Evolutionary conservation across 2,797 vertebrate genomes (phyloP).

Genomic region (Sebastes glaucus): DNA sequence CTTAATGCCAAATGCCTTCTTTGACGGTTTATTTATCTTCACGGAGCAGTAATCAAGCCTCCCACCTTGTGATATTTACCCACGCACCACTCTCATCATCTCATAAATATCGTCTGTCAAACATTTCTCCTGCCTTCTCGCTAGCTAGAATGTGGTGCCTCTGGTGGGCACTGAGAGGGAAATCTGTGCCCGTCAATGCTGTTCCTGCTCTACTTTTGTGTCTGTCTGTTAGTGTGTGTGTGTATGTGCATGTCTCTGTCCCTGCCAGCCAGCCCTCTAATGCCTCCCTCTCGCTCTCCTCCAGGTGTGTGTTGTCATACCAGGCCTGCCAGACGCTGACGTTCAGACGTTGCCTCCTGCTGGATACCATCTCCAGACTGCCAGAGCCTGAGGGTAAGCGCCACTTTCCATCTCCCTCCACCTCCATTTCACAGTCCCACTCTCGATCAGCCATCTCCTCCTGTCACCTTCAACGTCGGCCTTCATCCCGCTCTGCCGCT

Average conservation of each 20-base stretch:
- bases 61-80: conserved; percentile 78
- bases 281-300: conserved; percentile 64
- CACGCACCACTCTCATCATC: conserved; percentile 43
- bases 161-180: conserved; percentile 60
- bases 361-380: conserved; percentile 92
- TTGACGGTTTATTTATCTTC: conserved; percentile 69
- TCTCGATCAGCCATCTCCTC: conserved; percentile 54
- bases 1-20: conserved; percentile 48
- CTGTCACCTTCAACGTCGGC: conserved; percentile 61
- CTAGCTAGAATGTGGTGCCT: conserved; percentile 43
- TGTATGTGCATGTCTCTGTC: conserved; percentile 36
- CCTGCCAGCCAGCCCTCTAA: conserved; percentile 50
- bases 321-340: conserved; percentile 95
- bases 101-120: conserved; percentile 63
- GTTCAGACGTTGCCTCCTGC: conserved; percentile 94
- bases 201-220: conserved; percentile 51
- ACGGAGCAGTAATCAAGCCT: conserved; percentile 66
- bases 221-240: conserved; percentile 3
- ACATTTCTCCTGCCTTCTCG: conserved; percentile 31
- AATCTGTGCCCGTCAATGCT: conserved; percentile 44
- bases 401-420: conserved; percentile 61
- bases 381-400: conserved; percentile 91
- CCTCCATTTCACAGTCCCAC: conserved; percentile 53
- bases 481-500: conserved; percentile 34
- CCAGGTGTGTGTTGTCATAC: conserved; percentile 95